Base-by-base conservation (phyloP, 1,140 invertebrate genomes). In the Coenobita brevimanus region DNA sequence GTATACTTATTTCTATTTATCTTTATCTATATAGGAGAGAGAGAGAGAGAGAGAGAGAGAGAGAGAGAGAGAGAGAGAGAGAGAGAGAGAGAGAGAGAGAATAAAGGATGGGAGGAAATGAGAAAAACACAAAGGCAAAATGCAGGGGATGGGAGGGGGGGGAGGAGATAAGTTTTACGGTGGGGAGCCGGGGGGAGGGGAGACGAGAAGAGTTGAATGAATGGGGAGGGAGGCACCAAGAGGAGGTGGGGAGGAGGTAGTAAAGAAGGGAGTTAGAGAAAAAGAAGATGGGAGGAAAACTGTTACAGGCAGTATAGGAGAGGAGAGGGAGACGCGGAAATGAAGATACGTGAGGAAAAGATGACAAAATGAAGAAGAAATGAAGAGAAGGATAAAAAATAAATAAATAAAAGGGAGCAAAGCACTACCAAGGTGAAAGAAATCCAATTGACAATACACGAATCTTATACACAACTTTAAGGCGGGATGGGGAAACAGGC, bases 31-130 rank as follows among this genome's bases (percentile, higher is more conserved):
- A 36, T 30, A 36, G 27, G 64, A 69, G 64, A 69, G 64, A 30
- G 27, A 69, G 27, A 69, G 64, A 69, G 64, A 69, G 64, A 69
- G 64, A 30, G 64, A 69, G 64, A 69, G 64, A 69, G 1, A n/a
- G 27, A 30, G 64, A n/a, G 17, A 30, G 36, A 15, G 8, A n/a
- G 17, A 27, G 15, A 69, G 27, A 36, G 64, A 30, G 2, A 50
- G 17, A 50, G 17, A 17, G 46, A 50, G 46, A 50, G 17, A 17
- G 46, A 50, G 46, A 17, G 17, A 17, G 46, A 50, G 46, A 17
- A 50, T 6, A 17, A 50, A 50, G 17, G 6, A 50, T 6, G 46
- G 46, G 46, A 50, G 46, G 46, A 50, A 50, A 17, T 50, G n/a
- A n/a, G n/a, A n/a, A n/a, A n/a, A n/a, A n/a, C n/a, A n/a, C n/a